Conservation (phyloP, 2,888 invertebrate species). For the Adineta ricciae region DNA sequence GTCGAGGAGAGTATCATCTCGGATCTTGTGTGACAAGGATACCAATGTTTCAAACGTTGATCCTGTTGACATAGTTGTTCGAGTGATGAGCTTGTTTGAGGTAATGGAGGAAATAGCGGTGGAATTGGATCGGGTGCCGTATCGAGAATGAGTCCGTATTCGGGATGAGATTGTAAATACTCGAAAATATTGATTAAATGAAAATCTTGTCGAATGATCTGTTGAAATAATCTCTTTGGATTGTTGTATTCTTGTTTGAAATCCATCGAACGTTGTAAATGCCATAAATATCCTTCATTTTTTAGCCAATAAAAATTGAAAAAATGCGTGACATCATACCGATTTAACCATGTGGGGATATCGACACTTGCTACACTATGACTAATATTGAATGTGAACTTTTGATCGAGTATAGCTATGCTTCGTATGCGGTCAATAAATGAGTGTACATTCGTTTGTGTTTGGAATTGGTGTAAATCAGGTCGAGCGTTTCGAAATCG, state of each 20-base stretch:
- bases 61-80: neutral
- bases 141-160: neutral
- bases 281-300: neutral
- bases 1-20: neutral
- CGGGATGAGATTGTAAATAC: neutral
- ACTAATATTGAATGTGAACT: neutral
- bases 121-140: neutral
- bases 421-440: neutral
- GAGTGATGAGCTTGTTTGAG: neutral
- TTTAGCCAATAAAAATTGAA: neutral
- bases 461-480: neutral
- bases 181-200: neutral
- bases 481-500: neutral
- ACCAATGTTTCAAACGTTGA: neutral
- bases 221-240: neutral
- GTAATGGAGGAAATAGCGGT: neutral
- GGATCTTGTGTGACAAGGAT: neutral
- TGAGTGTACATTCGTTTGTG: neutral
- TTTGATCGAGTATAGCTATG: neutral
- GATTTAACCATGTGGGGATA: neutral
- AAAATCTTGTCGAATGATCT: neutral
- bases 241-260: neutral
- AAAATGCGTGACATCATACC: neutral
- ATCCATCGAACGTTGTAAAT: neutral
- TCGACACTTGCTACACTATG: neutral